Conservation (phyloP, 2,113 vertebrate species). For the Bubo scandiacus region DNA sequence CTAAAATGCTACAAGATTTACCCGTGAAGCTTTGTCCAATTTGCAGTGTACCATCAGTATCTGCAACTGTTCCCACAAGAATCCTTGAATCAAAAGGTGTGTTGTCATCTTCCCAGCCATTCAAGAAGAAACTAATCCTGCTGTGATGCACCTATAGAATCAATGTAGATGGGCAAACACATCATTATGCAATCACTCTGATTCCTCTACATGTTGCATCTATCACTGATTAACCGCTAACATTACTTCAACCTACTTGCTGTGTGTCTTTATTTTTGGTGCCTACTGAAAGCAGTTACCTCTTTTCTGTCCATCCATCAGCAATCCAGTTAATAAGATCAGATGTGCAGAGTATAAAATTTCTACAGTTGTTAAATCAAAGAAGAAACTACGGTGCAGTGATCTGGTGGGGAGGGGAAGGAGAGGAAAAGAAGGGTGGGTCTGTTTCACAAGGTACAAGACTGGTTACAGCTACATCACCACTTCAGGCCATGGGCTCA, state of each 20-base stretch:
- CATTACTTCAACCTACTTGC: not conserved
- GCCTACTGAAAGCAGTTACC: not conserved
- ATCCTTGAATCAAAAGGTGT: constrained; percentile 82
- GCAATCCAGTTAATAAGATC: not conserved
- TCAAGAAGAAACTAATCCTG: constrained; percentile 85
- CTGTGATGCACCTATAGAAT: constrained; percentile 81
- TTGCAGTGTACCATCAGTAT: constrained; percentile 69
- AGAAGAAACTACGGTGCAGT: not conserved
- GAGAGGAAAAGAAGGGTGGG: not conserved
- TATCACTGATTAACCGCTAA: not conserved
- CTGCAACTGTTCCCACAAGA: constrained; percentile 72
- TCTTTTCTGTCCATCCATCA: not conserved
- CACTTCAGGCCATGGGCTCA: constrained; percentile 12
- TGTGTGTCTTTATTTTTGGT: not conserved
- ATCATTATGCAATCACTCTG: not conserved
- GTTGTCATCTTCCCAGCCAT: constrained; percentile 87
- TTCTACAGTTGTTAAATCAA: not conserved
- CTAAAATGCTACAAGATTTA: constrained; percentile 58
- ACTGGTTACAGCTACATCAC: constrained; percentile 1
- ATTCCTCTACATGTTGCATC: not conserved
- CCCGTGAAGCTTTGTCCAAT: constrained; percentile 86
- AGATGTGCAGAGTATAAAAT: not conserved
- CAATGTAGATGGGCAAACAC: not conserved
- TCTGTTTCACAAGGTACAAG: not conserved
- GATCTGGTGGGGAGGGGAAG: not conserved